Base-by-base conservation (phyloP, 2,113 vertebrate genomes). In the Oreochromis aureus region DNA sequence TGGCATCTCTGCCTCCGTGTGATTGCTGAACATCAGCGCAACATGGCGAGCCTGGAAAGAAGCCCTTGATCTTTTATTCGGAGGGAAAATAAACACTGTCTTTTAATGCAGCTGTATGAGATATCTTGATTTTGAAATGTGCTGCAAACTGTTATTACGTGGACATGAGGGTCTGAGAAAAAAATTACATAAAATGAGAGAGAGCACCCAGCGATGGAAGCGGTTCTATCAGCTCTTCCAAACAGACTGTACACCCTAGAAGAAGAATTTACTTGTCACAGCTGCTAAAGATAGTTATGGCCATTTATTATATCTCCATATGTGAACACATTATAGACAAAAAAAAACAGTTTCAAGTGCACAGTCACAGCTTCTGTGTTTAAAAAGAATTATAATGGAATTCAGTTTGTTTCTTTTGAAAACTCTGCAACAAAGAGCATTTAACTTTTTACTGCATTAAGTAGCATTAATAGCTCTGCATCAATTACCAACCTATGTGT, bases 61-160 rank as follows among this genome's bases (percentile, higher is more conserved):
- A 82, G 39, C 46, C 53, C 83, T 89, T 92, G 90, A 94, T 92
- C 92, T 92, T 91, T 92, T 87, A 86, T 87, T 91, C 84, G 24
- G 76, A 36, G 18, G 61, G 88, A 85, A 94, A 89, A 94, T 85
- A 92, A 91, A 89, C 80, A 69, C 85, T n/a, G 86, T 84, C 54
- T 90, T 88, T 85, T 83, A 91, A 83, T 41, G 61, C 24, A 61
- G 83, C 86, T 36, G 59, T 39, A 32, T 27, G 32, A 71, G 44
- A 63, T 16, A 87, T 84, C 24, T 79, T 61, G 81, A 61, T 61
- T 79, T 82, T 2, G 10, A 34, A 55, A 48, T 30, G 71, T 58
- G 53, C 15, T 13, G 4, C 79, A 76, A 84, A 53, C 10, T 24
- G 54, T 27, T 8, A 46, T 46, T 54, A 59, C 32, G 15, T 53